A percentile compares a stretch with the other conserved stretches of the same genome.
These are phyloP conservation scores for Craseonycteris thonglongyai DNA, from an alignment of 2,113 vertebrate genomes.

Conservation along the genomic window DNA sequence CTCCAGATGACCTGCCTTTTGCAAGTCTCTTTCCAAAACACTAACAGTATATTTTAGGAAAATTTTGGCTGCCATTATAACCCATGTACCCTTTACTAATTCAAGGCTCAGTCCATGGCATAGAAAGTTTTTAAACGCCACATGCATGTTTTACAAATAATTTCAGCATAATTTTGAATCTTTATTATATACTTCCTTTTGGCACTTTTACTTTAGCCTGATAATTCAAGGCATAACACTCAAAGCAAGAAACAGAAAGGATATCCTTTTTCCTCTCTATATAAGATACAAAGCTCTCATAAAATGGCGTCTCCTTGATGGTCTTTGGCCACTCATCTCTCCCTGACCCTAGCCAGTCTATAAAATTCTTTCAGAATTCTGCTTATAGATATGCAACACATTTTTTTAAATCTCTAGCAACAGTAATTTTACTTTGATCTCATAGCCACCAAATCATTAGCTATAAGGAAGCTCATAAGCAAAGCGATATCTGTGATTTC, in stretches of 20 bases:
- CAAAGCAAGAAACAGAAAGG: conserved; percentile 59
- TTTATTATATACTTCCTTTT: conserved; percentile 68
- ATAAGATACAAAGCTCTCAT: conserved; percentile 51
- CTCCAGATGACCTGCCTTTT: conserved; percentile 41
- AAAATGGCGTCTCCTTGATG: conserved; percentile 54
- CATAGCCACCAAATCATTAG: conserved; percentile 76
- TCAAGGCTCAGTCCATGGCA: not conserved
- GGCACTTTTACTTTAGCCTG: conserved; percentile 63
- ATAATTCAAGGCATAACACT: conserved; percentile 70
- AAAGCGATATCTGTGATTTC: conserved; percentile 79
- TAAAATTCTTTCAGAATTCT: conserved; percentile 72
- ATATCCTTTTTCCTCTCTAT: not conserved
- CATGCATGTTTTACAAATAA: conserved; percentile 61
- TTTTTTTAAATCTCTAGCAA: conserved; percentile 68
- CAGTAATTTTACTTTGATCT: conserved; percentile 82
- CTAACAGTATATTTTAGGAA: conserved; percentile 44
- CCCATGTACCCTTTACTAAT: conserved; percentile 20
- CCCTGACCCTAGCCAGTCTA: conserved; percentile 1
- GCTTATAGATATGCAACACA: conserved; percentile 73
- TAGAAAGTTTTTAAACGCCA: conserved; percentile 1
- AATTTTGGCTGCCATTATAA: conserved; percentile 24
- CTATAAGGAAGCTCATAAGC: conserved; percentile 77
- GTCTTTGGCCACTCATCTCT: conserved; percentile 53
- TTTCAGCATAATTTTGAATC: conserved; percentile 19
- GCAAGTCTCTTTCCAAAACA: conserved; percentile 31